phyloP scores from a whole-genome alignment of 2,113 vertebrate species.

The crab-eating macaque (Macaca fascicularis) region DNA sequence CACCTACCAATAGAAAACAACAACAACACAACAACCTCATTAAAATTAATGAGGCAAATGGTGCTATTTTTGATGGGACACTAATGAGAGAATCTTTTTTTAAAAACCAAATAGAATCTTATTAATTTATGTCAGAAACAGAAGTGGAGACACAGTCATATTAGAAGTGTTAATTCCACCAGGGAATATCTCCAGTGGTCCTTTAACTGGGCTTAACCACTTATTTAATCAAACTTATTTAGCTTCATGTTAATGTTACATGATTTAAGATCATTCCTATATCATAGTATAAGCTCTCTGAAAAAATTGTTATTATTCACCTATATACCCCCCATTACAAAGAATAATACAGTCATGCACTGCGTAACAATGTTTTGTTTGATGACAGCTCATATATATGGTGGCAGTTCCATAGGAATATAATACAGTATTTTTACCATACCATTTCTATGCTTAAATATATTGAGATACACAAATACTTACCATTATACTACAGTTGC shows the following conservation, averaged over 20 bases:
- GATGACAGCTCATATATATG: background rate
- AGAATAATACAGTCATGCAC: background rate
- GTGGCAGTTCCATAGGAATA: background rate
- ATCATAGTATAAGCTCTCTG: background rate
- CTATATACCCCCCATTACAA: background rate
- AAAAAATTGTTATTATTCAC: constrained; percentile 4
- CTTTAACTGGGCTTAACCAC: constrained; percentile 60
- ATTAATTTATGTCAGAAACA: constrained; percentile 78
- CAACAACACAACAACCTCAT: constrained; percentile 79
- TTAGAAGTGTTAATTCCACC: constrained; percentile 74
- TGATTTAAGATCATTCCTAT: constrained; percentile 44
- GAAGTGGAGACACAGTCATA: constrained; percentile 70
- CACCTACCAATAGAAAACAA: constrained; percentile 76
- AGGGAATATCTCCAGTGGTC: constrained; percentile 62
- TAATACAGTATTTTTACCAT: background rate
- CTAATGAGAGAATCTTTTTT: constrained; percentile 76
- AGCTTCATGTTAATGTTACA: constrained; percentile 27
- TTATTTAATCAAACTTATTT: constrained; percentile 59
- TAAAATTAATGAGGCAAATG: constrained; percentile 81
- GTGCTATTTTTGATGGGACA: constrained; percentile 79
- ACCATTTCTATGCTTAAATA: background rate
- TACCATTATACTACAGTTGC: background rate
- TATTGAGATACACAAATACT: background rate
- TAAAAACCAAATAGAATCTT: constrained; percentile 71
- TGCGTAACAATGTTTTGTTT: background rate